phyloP scores from a whole-genome alignment of 2,888 invertebrate genomes.

The Brachynemurus nebulosus region DNA sequence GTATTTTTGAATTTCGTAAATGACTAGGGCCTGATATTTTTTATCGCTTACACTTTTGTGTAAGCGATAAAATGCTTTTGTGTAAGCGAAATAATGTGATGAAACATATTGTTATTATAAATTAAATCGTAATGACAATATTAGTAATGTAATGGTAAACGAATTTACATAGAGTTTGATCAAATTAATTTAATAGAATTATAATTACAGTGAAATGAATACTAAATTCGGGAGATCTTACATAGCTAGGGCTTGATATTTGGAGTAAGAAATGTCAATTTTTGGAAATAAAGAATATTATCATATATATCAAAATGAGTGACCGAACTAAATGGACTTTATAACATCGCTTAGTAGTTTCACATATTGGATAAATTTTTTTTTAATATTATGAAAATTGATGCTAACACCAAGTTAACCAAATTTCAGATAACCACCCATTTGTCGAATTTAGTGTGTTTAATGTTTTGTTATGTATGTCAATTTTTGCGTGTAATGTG shows the following conservation, averaged over 20 bases:
- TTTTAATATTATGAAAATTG: neutral
- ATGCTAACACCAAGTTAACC: too few relatives aligned
- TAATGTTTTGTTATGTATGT: too few relatives aligned
- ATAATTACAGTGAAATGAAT: neutral
- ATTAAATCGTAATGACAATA: neutral
- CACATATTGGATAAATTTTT: neutral
- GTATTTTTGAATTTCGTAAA: neutral
- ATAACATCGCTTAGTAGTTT: neutral
- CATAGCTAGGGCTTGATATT: neutral
- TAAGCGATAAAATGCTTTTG: too few relatives aligned
- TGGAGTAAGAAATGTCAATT: neutral
- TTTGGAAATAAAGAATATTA: neutral
- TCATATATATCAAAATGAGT: neutral
- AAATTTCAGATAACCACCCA: neutral
- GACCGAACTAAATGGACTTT: neutral
- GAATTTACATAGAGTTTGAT: neutral
- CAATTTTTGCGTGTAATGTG: too few relatives aligned
- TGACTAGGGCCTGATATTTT: neutral
- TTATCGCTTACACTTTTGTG: neutral
- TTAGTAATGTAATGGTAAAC: neutral
- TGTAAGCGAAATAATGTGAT: neutral
- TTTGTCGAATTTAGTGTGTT: too few relatives aligned
- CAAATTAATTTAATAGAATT: neutral
- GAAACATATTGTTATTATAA: neutral
- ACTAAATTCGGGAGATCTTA: neutral